Conservation (phyloP, 2,888 invertebrate species). For the Thyatira batis region DNA sequence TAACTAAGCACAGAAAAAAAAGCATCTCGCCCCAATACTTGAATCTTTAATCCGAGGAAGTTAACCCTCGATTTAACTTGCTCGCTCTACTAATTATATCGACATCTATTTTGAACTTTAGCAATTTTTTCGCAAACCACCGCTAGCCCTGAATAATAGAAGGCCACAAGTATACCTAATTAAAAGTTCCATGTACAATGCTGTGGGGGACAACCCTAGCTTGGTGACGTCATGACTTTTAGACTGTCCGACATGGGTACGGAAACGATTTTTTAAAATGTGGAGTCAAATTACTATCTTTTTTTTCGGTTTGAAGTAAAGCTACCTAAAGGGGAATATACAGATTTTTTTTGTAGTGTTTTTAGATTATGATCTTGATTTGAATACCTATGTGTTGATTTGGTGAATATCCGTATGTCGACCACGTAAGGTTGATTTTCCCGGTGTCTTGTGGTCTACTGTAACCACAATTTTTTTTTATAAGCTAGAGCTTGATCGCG, state of each 20-base stretch:
- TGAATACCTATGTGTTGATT: no score
- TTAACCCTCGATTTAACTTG: neutral
- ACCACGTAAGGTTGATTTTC: no score
- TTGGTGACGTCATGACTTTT: neutral
- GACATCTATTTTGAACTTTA: slow-evolving; percentile 1
- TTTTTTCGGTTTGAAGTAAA: no score
- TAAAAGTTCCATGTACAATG: slow-evolving; percentile 31
- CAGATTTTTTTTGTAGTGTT: no score
- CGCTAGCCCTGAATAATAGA: slow-evolving; percentile 26
- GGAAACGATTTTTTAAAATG: neutral
- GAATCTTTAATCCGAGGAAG: neutral
- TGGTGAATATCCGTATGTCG: no score
- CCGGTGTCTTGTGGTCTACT: no score
- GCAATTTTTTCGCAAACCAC: slow-evolving; percentile 3
- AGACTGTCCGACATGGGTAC: neutral
- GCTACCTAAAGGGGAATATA: no score
- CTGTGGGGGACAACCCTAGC: slow-evolving; percentile 12
- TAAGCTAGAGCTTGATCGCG: no score
- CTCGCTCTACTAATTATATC: neutral
- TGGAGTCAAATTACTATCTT: no score
- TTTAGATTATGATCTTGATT: no score
- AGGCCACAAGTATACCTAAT: slow-evolving; percentile 24
- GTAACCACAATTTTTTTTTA: no score
- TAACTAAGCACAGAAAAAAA: neutral
- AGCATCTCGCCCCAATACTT: neutral